Evolutionary conservation across 2,888 invertebrate genomes (phyloP).

Genomic region (Andrena marginata): DNA sequence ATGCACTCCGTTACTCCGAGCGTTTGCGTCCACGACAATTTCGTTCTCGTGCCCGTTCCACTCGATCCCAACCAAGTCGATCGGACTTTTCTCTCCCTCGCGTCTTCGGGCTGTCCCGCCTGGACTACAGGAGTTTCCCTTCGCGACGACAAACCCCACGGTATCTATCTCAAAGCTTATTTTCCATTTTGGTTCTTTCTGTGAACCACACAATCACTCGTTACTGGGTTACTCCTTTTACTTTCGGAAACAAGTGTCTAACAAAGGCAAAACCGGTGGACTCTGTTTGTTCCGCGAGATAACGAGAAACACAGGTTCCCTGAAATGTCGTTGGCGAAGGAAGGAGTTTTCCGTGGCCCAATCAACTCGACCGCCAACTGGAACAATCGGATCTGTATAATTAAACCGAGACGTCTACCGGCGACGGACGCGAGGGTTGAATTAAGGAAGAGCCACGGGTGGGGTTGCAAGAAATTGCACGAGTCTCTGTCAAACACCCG

Average conservation of each 20-base stretch:
- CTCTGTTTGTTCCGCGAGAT: background rate
- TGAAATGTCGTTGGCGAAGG: background rate
- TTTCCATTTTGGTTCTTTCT: background rate
- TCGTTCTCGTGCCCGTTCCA: background rate
- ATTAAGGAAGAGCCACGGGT: background rate
- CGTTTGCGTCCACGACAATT: constrained; percentile 8
- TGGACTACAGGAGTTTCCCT: background rate
- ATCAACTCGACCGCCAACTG: background rate
- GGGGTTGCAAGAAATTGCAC: background rate
- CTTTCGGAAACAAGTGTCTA: no score
- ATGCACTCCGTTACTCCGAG: constrained; percentile 13
- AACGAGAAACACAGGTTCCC: background rate
- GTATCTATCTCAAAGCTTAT: background rate
- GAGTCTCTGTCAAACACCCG: background rate
- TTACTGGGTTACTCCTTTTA: background rate
- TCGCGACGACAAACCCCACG: constrained; percentile 1
- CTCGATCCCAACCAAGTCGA: background rate
- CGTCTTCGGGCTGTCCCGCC: background rate
- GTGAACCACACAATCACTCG: background rate
- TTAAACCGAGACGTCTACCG: background rate
- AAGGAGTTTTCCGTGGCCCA: background rate
- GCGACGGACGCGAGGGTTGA: background rate
- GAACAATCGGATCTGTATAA: background rate
- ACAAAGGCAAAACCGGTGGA: background rate
- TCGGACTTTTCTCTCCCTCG: background rate